Evolutionary conservation across 2,797 vertebrate genomes (phyloP), one percentile per base, ranked within the genome.

Genomic region (Prunella strophiata): DNA sequence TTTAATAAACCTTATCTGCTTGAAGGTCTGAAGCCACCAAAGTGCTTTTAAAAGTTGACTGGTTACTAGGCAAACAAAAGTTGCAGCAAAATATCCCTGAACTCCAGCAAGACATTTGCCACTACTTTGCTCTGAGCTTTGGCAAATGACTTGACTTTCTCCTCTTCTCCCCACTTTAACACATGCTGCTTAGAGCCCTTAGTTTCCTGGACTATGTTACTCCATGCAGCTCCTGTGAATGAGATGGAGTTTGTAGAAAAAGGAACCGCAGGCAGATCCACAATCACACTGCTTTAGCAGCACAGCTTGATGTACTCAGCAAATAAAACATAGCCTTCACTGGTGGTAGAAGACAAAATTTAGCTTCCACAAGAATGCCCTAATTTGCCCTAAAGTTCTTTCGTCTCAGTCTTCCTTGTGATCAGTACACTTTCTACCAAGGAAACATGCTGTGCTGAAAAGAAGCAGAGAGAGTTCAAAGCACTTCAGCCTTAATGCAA

Each of bases 351-450:
- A 96, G 84, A 91, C 76, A 97, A 96, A 90, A 95, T 51, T 76
- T 82, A 77, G 34, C 84, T 96, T 96, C 85, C 93, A 93, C 65
- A 71, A 93, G 86, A 91, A 66, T 88, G 80, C 55, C 72, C 66
- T 97, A 92, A 97, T 96, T 97, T 96, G 83, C 80, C 79, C 91
- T 97, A 90, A 95, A 66, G 65, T 96, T 94, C 94, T 91, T 90
- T 96, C 2, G 3, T 90, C 91, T 92, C 7, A 2, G 57, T 76
- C 68, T 92, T 93, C 74, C 70, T 86, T 62, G 84, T 75, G 84
- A 96, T 96, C 93, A 94, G 89, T 78, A 80, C 71, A 76, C 92
- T 74, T 48, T 48, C 59, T 22, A 10, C 50, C 65, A 84, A 94
- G 40, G 42, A 89, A 81, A 73, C 96, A 67, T 70, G 91, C 97